Conservation (phyloP, 2,113 vertebrate species). For the Gulo gulo region DNA sequence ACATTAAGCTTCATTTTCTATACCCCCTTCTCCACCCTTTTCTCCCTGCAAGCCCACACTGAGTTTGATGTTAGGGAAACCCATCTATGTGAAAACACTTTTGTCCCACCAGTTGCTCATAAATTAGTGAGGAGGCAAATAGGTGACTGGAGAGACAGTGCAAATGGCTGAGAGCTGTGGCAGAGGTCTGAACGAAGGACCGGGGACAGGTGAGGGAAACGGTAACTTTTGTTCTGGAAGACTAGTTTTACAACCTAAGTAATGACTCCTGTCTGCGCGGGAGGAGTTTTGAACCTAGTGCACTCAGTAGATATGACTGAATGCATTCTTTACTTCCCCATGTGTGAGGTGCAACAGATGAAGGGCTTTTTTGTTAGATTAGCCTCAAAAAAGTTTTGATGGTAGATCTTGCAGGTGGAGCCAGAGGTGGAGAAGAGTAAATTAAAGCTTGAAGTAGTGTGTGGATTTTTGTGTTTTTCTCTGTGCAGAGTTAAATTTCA, state of each 20-base stretch:
- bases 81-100: background rate
- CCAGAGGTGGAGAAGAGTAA: background rate
- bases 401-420: no score
- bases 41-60: background rate
- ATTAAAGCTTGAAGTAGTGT: background rate
- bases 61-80: background rate
- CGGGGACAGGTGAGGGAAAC: background rate
- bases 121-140: background rate
- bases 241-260: background rate
- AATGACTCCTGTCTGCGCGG: background rate
- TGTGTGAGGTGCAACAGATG: background rate
- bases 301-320: background rate
- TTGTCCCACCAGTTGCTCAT: background rate
- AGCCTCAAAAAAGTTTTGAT: background rate
- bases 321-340: background rate
- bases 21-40: background rate
- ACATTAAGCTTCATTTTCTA: background rate
- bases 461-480: background rate
- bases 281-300: background rate
- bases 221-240: background rate
- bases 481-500: background rate
- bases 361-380: background rate
- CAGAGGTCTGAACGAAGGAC: background rate
- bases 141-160: background rate
- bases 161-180: background rate